A percentile compares a stretch with the other conserved stretches of the same genome.
Evolutionary conservation across 2,797 vertebrate species (phyloP).

Genomic region (Mallotus villosus): DNA sequence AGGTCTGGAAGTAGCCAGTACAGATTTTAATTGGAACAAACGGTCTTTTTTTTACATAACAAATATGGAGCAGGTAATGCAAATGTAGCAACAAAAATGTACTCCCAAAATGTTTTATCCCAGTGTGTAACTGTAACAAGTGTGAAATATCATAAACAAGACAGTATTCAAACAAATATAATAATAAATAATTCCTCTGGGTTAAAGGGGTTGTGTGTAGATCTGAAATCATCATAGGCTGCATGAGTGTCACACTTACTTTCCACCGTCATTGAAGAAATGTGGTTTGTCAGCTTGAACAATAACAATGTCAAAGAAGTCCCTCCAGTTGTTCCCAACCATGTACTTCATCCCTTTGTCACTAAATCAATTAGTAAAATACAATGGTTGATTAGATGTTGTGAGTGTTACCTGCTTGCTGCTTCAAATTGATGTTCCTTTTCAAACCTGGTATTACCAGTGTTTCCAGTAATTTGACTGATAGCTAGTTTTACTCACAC

Average conservation of each 20-base stretch:
- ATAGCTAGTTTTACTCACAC: conserved; percentile 74
- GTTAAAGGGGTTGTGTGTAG: neutral
- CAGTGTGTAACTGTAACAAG: no score
- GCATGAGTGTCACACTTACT: conserved; percentile 68
- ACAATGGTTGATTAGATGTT: neutral
- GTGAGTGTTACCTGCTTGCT: neutral
- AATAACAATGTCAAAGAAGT: conserved; percentile 84
- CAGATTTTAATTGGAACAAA: neutral
- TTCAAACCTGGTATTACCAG: neutral
- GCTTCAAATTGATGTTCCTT: neutral
- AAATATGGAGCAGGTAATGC: no score
- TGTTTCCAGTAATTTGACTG: neutral
- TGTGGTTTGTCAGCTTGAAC: conserved; percentile 87
- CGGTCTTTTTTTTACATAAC: neutral
- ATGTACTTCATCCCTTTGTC: conserved; percentile 87
- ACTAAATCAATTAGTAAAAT: conserved; percentile 46
- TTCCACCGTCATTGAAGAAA: conserved; percentile 86
- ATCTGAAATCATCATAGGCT: neutral
- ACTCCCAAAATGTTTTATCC: neutral
- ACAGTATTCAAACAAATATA: neutral
- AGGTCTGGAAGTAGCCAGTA: conserved; percentile 64
- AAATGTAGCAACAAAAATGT: neutral
- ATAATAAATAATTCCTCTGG: neutral
- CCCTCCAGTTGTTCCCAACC: conserved; percentile 84
- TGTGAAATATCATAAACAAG: no score